Evolutionary conservation across 2,888 invertebrate species (phyloP).

Genomic region (Apeira syringaria): DNA sequence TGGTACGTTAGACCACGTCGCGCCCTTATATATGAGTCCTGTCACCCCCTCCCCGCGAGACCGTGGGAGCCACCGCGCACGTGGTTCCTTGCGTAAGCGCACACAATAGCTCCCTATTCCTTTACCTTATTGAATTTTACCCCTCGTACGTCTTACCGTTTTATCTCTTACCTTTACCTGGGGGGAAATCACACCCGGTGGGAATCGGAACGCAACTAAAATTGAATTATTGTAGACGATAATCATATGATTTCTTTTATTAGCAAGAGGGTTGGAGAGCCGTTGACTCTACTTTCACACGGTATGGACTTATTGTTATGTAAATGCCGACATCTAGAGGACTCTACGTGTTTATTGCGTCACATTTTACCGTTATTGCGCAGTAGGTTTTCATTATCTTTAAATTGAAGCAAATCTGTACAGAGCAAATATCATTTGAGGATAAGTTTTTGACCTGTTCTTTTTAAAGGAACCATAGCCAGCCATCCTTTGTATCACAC

Average conservation of each 20-base stretch:
- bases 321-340: slow-evolving; percentile 38
- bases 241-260: slow-evolving; percentile 49
- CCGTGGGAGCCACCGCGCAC: slow-evolving; percentile 77
- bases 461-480: too few relatives aligned
- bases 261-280: slow-evolving; percentile 57
- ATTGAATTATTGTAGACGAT: slow-evolving; percentile 67
- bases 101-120: slow-evolving; percentile 73
- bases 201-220: slow-evolving; percentile 73
- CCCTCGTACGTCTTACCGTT: slow-evolving; percentile 74
- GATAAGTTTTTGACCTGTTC: too few relatives aligned
- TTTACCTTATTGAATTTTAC: slow-evolving; percentile 70
- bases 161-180: slow-evolving; percentile 75
- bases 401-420: slow-evolving; percentile 3
- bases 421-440: not conserved
- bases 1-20: slow-evolving; percentile 46
- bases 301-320: slow-evolving; percentile 58
- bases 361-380: slow-evolving; percentile 37
- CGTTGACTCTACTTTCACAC: slow-evolving; percentile 65
- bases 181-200: slow-evolving; percentile 78
- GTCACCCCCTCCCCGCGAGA: slow-evolving; percentile 53
- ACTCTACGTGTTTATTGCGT: slow-evolving; percentile 27
- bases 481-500: too few relatives aligned
- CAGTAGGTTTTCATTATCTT: slow-evolving; percentile 11
- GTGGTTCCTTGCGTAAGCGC: slow-evolving; percentile 75
- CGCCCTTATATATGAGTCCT: slow-evolving; percentile 66